phyloP scores from a whole-genome alignment of 2,113 vertebrate species.

The Delphinapterus leucas region DNA sequence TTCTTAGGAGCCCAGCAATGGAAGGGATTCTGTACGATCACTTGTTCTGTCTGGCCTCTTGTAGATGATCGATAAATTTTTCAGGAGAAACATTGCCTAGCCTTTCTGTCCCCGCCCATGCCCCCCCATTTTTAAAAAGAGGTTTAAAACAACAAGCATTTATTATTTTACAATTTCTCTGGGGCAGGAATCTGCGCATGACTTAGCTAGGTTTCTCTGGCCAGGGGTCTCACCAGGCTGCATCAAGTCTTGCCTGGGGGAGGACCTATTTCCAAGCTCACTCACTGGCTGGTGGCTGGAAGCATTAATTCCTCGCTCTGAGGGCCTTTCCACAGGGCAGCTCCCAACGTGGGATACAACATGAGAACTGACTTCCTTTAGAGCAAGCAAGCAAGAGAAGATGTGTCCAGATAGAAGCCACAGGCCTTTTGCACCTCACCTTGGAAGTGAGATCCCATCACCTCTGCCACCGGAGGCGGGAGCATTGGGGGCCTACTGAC shows the following conservation, averaged over 20 bases:
- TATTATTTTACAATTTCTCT: not conserved
- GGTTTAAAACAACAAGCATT: not conserved
- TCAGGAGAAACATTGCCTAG: not conserved
- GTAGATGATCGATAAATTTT: not conserved
- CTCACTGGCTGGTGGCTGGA: not conserved
- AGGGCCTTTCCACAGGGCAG: not conserved
- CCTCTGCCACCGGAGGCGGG: not conserved
- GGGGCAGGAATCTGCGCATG: not conserved
- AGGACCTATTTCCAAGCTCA: too few species aligned
- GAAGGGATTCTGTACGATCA: not conserved
- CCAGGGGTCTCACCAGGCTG: not conserved
- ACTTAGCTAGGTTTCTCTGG: not conserved
- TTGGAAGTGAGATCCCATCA: not conserved
- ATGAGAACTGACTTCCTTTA: not conserved
- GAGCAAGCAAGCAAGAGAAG: not conserved
- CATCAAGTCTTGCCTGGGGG: not conserved
- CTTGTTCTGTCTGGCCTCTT: not conserved
- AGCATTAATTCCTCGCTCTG: not conserved
- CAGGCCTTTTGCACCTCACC: not conserved
- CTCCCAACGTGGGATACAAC: not conserved
- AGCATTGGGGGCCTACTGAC: accelerated
- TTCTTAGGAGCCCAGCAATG: not conserved
- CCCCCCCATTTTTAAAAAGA: not conserved
- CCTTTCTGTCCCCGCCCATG: not conserved
- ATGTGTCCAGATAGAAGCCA: not conserved